phyloP scores from a whole-genome alignment of 2,888 invertebrate species.

The Stenoptilia bipunctidactyla region DNA sequence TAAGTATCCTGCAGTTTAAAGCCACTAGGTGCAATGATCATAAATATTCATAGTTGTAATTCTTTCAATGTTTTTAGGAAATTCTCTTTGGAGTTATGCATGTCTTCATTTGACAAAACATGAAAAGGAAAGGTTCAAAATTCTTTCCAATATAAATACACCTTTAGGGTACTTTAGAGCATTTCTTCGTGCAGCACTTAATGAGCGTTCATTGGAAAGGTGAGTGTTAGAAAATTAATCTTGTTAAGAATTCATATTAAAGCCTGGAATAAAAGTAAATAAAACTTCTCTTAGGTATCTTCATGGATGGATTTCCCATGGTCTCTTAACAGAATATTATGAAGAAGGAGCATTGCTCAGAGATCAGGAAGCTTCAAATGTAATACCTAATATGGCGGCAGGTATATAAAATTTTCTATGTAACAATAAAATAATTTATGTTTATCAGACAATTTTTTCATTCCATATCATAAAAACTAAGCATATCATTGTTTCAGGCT shows the following conservation, averaged over 20 bases:
- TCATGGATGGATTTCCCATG: conserved; percentile 79
- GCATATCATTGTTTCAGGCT: conserved; percentile 69
- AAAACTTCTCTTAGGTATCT: conserved; percentile 68
- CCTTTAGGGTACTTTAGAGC: conserved; percentile 86
- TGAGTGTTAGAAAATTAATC: conserved; percentile 15
- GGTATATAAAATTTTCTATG: conserved; percentile 63
- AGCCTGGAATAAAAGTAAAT: neutral
- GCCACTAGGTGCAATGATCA: too few relatives aligned
- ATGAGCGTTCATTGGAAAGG: conserved; percentile 91
- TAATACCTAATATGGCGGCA: conserved; percentile 88
- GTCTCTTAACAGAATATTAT: conserved; percentile 78
- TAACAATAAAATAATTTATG: conserved; percentile 2
- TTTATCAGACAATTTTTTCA: too few relatives aligned
- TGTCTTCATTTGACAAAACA: conserved; percentile 86
- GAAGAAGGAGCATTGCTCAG: conserved; percentile 88
- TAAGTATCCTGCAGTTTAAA: conserved; percentile 27
- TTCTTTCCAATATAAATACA: conserved; percentile 61
- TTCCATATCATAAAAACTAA: too few relatives aligned
- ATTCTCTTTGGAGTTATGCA: conserved; percentile 84
- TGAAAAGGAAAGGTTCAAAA: conserved; percentile 87
- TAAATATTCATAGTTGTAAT: neutral
- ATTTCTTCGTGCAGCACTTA: conserved; percentile 90
- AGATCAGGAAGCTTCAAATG: conserved; percentile 82
- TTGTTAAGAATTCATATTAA: too few relatives aligned
- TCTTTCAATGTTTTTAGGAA: conserved; percentile 34